Percentiles rank a stretch among this genome's conserved stretches.
These are phyloP conservation scores for Platycheirus albimanus DNA, from an alignment of 2,888 invertebrate species.

Conservation along the genomic window DNA sequence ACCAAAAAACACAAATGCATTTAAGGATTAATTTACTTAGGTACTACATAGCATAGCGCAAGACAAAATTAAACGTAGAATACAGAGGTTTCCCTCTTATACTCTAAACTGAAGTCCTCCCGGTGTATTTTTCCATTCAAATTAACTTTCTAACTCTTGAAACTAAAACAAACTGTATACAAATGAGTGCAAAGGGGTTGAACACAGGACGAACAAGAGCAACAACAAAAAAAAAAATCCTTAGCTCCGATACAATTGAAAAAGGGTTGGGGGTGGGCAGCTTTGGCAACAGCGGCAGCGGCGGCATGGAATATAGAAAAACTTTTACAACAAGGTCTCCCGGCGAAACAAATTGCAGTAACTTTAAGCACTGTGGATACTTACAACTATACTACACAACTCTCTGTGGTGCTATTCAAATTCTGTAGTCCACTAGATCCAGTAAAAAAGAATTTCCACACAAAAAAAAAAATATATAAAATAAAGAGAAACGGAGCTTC, in stretches of 20 bases:
- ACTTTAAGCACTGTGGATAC: slow-evolving; percentile 35
- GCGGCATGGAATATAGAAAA: slow-evolving; percentile 13
- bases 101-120: slow-evolving; percentile 6
- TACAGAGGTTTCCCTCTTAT: not conserved
- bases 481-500: slow-evolving; percentile 25
- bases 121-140: slow-evolving; percentile 57
- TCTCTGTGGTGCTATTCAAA: slow-evolving; percentile 45
- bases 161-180: slow-evolving; percentile 65
- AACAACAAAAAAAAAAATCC: slow-evolving; percentile 38
- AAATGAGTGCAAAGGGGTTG: slow-evolving; percentile 51
- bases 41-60: too few relatives aligned
- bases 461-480: slow-evolving; percentile 15
- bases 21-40: slow-evolving; percentile 62
- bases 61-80: slow-evolving; percentile 39
- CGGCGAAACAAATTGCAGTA: slow-evolving; percentile 32
- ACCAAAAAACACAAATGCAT: slow-evolving; percentile 37
- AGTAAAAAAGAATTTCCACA: slow-evolving; percentile 1
- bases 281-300: not conserved
- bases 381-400: slow-evolving; percentile 27
- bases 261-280: not conserved
- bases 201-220: slow-evolving; percentile 12
- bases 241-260: slow-evolving; percentile 52
- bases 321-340: slow-evolving; percentile 48
- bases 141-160: slow-evolving; percentile 64
- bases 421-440: slow-evolving; percentile 45